Evolutionary conservation across 2,113 vertebrate species (phyloP).

Genomic region (Onychostoma macrolepis): DNA sequence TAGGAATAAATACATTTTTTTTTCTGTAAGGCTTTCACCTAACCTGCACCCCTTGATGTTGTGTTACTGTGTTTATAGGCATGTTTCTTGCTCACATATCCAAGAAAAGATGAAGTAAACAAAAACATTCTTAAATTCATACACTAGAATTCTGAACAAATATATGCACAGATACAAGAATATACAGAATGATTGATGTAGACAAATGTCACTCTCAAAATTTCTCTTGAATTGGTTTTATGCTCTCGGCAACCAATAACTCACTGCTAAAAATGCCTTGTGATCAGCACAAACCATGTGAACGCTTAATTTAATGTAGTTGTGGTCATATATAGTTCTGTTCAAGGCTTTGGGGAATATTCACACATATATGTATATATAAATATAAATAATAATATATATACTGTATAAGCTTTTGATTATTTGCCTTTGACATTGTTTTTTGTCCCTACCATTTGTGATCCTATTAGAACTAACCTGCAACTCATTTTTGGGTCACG

Average conservation of each 20-base stretch:
- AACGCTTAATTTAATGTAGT: neutral
- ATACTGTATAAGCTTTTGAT: no score
- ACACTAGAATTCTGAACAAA: neutral
- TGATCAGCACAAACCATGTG: neutral
- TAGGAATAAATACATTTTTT: slow-evolving; percentile 60
- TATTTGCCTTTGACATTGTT: neutral
- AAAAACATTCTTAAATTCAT: slow-evolving; percentile 30
- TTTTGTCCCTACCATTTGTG: neutral
- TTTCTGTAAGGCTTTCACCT: slow-evolving; percentile 61
- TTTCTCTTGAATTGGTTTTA: neutral
- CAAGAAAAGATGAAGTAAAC: slow-evolving; percentile 5
- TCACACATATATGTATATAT: no score
- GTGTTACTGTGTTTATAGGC: slow-evolving; percentile 61
- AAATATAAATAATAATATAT: no score
- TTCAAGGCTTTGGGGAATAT: no score
- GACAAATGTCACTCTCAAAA: neutral
- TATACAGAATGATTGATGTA: neutral
- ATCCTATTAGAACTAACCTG: neutral
- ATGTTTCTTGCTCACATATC: slow-evolving; percentile 46
- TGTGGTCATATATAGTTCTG: neutral
- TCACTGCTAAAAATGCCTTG: neutral
- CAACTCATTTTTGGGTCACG: neutral
- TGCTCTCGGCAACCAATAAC: neutral
- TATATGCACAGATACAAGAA: neutral
- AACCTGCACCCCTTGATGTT: slow-evolving; percentile 59